Percentiles rank a stretch among this genome's conserved stretches.
Evolutionary conservation across 1,140 invertebrate species (phyloP).

Genomic region (Scaptomyza montana): DNA sequence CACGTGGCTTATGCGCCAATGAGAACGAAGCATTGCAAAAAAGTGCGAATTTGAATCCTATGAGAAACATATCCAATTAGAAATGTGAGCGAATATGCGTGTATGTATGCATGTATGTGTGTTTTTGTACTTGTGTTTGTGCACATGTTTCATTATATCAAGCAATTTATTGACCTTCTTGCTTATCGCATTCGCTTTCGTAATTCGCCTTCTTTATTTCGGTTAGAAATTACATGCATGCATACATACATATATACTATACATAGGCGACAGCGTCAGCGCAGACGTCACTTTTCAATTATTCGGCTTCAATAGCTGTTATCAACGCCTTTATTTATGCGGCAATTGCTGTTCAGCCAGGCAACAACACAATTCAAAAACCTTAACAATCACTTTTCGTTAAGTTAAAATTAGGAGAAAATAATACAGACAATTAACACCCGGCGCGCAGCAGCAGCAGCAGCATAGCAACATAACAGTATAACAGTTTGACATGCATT

Average conservation of each 20-base stretch:
- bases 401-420: constrained; percentile 15
- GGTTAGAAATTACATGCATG: constrained; percentile 2
- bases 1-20: constrained; percentile 36
- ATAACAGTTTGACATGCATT: constrained; percentile 27
- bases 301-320: constrained; percentile 40
- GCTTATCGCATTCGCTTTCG: constrained; percentile 68
- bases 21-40: constrained; percentile 3
- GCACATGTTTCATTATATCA: constrained; percentile 59
- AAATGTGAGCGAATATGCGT: constrained; percentile 6
- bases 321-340: constrained; percentile 30
- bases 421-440: constrained; percentile 26
- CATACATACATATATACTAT: constrained; percentile 2
- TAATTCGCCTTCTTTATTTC: constrained; percentile 49
- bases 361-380: constrained; percentile 4
- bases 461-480: too few species aligned
- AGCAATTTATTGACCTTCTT: constrained; percentile 77
- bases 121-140: constrained; percentile 12
- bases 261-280: constrained; percentile 22
- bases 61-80: constrained; percentile 42
- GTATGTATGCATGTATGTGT: constrained; percentile 11
- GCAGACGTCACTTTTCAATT: constrained; percentile 57
- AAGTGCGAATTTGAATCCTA: constrained; percentile 13
- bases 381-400: constrained; percentile 25
- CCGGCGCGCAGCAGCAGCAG: constrained; percentile 25
- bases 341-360: neutral